Conservation (phyloP, 2,797 vertebrate genomes). For the Euphonia xanthogaster region DNA sequence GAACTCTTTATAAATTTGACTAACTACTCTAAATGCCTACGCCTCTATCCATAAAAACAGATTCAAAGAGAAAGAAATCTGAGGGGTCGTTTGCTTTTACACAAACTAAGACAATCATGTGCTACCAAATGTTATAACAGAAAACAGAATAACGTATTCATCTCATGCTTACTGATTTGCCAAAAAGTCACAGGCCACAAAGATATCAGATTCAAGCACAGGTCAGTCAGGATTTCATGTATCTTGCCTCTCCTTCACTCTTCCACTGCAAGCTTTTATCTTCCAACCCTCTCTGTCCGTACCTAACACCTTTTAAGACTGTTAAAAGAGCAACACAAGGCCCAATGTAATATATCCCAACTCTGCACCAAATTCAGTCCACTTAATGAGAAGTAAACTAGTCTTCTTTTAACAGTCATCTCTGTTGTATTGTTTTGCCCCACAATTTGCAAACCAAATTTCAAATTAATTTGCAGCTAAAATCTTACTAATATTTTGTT, state of each 20-base stretch:
- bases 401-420: neutral
- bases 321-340: neutral
- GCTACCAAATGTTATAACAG: neutral
- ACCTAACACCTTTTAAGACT: neutral
- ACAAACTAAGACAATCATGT: neutral
- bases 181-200: neutral
- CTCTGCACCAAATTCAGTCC: neutral
- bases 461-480: neutral
- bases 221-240: neutral
- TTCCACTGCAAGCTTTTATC: neutral
- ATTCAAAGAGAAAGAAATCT: neutral
- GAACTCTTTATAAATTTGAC: neutral
- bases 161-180: neutral
- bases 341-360: neutral
- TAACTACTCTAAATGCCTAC: neutral
- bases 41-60: neutral
- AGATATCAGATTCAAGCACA: neutral
- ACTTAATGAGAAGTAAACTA: neutral
- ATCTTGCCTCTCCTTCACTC: neutral
- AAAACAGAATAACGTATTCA: neutral
- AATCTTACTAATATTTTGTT: neutral
- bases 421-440: neutral
- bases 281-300: accelerated
- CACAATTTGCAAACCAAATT: neutral
- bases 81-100: neutral